Percentiles rank a stretch among this genome's conserved stretches.
These are phyloP conservation scores for Stenopsyche tienmushanensis DNA, from an alignment of 1,140 invertebrate species.

Conservation along the genomic window DNA sequence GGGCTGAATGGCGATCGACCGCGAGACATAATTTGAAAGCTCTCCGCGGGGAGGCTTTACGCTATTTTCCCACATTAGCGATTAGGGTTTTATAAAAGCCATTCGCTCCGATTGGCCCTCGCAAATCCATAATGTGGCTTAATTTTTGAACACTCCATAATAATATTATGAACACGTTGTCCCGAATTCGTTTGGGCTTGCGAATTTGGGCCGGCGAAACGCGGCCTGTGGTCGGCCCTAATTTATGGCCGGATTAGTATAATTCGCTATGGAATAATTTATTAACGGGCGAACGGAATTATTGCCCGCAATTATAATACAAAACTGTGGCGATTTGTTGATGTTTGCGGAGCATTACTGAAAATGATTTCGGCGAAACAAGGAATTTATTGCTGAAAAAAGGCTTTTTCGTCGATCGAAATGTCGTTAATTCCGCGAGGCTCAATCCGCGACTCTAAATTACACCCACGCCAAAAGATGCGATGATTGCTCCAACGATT, in stretches of 20 bases:
- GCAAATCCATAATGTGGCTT: constrained; percentile 5
- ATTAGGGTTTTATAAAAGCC: no score
- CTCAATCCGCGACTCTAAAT: no score
- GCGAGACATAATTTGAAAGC: no score
- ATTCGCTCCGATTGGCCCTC: neutral
- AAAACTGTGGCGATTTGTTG: no score
- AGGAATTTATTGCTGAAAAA: no score
- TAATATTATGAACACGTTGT: neutral
- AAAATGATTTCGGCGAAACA: no score
- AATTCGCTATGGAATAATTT: constrained; percentile 16
- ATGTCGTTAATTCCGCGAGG: neutral
- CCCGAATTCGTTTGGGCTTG: neutral
- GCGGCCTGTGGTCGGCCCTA: constrained; percentile 22
- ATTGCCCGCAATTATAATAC: constrained; percentile 9
- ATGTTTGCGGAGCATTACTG: no score
- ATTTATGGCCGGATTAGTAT: constrained; percentile 35
- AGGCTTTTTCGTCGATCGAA: neutral
- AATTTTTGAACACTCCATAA: constrained; percentile 12
- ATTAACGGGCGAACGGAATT: constrained; percentile 10
- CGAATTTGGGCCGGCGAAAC: constrained; percentile 13
- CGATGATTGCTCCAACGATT: no score
- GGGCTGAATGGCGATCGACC: no score
- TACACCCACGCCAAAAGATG: no score
- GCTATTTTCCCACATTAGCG: no score
- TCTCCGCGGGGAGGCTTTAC: no score